phyloP scores from a whole-genome alignment of 2,113 vertebrate genomes.

The Petromus typicus region DNA sequence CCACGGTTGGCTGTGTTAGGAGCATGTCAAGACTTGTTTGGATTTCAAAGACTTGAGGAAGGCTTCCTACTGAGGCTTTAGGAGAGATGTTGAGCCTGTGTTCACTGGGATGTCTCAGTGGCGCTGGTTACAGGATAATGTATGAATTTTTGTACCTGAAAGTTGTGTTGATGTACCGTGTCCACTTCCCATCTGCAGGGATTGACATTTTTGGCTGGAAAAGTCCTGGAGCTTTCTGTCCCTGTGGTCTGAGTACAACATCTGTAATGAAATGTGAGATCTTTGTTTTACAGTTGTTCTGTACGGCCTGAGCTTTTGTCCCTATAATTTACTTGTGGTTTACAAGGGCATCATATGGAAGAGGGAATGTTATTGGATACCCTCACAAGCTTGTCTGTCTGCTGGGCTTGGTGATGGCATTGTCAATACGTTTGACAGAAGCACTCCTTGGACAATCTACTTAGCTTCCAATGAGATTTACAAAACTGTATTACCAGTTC shows the following conservation, averaged over 20 bases:
- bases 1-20: background rate
- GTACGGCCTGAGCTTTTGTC: background rate
- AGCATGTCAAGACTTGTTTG: background rate
- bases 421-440: slow-evolving; percentile 22
- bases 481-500: background rate
- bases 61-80: background rate
- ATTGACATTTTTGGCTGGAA: background rate
- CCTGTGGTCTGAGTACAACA: background rate
- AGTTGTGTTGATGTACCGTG: background rate
- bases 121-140: background rate
- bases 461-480: slow-evolving; percentile 14
- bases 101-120: background rate
- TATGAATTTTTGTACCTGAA: background rate
- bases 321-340: background rate
- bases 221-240: background rate
- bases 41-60: background rate
- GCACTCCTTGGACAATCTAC: background rate
- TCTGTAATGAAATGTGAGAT: background rate
- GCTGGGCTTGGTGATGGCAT: background rate
- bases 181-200: background rate
- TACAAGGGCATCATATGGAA: background rate
- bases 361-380: background rate
- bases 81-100: background rate
- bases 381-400: background rate
- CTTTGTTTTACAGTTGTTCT: background rate